A percentile compares a stretch with the other conserved stretches of the same genome.
Conservation (phyloP, 2,113 vertebrate species). For the Rynchops niger region DNA sequence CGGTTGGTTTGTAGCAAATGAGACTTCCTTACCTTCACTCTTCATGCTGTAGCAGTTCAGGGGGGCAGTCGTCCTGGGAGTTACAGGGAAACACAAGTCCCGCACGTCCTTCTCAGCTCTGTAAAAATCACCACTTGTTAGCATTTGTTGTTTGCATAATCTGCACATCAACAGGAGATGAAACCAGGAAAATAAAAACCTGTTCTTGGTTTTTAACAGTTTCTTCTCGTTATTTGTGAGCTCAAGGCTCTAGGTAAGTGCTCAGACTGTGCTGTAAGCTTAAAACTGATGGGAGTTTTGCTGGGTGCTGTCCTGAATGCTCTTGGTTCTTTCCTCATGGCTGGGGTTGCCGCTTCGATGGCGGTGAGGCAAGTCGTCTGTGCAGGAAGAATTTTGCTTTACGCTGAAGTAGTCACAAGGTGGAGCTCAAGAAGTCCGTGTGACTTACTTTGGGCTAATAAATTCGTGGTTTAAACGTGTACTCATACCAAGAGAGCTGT, state of each 20-base stretch:
- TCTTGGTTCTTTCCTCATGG: not conserved
- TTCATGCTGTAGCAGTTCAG: not conserved
- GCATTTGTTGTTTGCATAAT: not conserved
- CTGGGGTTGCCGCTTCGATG: not conserved
- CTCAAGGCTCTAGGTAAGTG: not conserved
- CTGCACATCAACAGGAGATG: not conserved
- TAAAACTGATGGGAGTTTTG: not conserved
- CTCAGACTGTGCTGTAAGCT: not conserved
- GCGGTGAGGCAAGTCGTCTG: not conserved
- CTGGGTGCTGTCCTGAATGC: not conserved
- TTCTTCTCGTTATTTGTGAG: not conserved
- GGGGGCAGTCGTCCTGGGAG: not conserved
- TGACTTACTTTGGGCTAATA: not conserved
- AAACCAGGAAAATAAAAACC: not conserved
- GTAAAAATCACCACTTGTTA: not conserved
- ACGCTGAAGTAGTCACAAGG: conserved; percentile 47
- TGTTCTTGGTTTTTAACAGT: not conserved
- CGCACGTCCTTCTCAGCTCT: not conserved
- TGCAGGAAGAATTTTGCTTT: not conserved
- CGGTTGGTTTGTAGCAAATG: not conserved
- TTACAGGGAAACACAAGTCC: not conserved
- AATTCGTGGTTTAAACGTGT: not conserved
- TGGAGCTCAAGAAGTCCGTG: conserved; percentile 45
- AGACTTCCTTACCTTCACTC: not conserved
- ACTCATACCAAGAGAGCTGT: not conserved